Evolutionary conservation across 2,888 invertebrate genomes (phyloP), one percentile per base, ranked within the genome.

Genomic region (Amaurobius ferox): DNA sequence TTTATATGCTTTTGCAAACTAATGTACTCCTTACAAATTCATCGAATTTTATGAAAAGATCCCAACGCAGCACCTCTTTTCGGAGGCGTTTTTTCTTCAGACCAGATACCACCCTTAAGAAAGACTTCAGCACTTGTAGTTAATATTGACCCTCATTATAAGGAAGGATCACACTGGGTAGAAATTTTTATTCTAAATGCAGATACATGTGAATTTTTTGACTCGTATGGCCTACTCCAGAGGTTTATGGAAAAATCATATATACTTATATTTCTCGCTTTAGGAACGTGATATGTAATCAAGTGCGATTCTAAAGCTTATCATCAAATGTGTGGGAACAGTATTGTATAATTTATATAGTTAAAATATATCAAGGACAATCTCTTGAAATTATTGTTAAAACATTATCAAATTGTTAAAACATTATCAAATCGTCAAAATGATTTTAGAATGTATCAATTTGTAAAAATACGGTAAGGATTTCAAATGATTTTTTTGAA

Each of bases 141-240:
- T 9, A 87, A 87, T 77, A 13, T 30, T 3, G 55, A 70, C 23
- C 0, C 11, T 1, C 44, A 40, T 13, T 3, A 40, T 11, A 30
- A 64, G 13, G 32, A 62, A 0, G 70, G 87, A 39, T 35, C 67
- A 0, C 86, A 88, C 62, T 88, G 87, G 87, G 16, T 85, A 2
- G 79, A 77, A 0, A 44, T 86, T 7, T 88, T 55, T 39, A 7
- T 55, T n/a, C 5, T 9, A 48, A 48, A 61, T 11, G 35, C 48
- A 3, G 76, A 76, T 0, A 48, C 44, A 13, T 30, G 61, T 13
- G 68, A 73, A 55, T 73, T 80, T 23, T 81, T 87, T 39, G 81
- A 87, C 39, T 73, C 73, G 1, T 87, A 71, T 64, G 83, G 87
- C 35, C 72, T 28, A 62, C 87, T 26, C 77, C 81, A 9, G 28